Percentiles rank a stretch among this genome's conserved stretches.
These are phyloP conservation scores for Acrocephalus scirpaceus DNA, from an alignment of 2,797 vertebrate species.

Conservation along the genomic window DNA sequence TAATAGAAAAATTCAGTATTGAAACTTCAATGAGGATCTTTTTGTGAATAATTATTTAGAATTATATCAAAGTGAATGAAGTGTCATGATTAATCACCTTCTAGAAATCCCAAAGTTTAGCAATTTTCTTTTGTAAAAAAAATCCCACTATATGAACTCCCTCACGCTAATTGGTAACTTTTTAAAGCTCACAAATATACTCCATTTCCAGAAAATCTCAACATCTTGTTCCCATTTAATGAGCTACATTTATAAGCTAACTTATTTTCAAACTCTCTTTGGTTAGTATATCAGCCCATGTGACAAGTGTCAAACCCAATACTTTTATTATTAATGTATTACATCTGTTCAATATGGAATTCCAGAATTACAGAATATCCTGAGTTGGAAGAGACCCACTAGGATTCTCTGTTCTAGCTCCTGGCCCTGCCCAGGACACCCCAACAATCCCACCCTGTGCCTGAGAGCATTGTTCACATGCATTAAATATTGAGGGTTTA, in stretches of 20 bases:
- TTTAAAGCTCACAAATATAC: not conserved
- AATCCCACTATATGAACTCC: not conserved
- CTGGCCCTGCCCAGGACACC: not conserved
- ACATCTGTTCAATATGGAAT: not conserved
- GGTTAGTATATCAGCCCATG: not conserved
- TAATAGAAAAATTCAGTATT: not conserved
- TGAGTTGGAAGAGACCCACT: not conserved
- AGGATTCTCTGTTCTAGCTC: no score
- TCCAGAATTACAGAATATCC: not conserved
- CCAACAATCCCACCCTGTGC: not conserved
- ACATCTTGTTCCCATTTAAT: not conserved
- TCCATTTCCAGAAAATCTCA: not conserved
- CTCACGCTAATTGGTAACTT: not conserved
- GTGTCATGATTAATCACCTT: not conserved
- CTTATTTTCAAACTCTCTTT: not conserved
- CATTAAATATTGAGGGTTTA: not conserved
- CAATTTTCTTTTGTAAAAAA: not conserved
- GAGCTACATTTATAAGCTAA: not conserved
- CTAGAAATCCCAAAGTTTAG: not conserved
- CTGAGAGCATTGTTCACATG: rapidly evolving
- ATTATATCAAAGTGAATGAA: not conserved
- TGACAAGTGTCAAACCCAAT: not conserved
- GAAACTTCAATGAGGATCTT: not conserved
- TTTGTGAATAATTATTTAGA: not conserved
- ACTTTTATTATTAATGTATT: not conserved